Evolutionary conservation across 2,113 vertebrate genomes (phyloP).

Genomic region (Cercopithecus mona): DNA sequence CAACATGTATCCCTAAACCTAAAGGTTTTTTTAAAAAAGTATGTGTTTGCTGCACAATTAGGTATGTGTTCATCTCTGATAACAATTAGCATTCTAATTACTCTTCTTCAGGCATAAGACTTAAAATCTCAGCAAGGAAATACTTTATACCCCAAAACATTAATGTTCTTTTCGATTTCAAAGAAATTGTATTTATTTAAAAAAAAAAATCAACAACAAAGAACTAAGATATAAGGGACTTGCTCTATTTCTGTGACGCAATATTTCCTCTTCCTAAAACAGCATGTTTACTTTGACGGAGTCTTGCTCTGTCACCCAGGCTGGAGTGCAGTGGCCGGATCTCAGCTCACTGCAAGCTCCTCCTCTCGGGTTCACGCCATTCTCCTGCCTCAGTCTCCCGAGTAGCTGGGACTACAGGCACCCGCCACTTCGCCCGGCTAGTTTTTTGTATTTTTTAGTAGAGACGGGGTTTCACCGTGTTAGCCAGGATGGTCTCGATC

Average conservation of each 20-base stretch:
- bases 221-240: neutral
- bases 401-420: no score
- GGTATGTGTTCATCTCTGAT: neutral
- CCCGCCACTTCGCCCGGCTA: no score
- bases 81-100: constrained; percentile 46
- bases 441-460: no score
- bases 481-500: no score
- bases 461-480: no score
- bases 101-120: neutral
- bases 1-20: no score
- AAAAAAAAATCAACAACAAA: neutral
- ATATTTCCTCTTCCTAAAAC: constrained; percentile 31
- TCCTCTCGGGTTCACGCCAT: no score
- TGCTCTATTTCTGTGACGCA: constrained; percentile 21
- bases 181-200: constrained; percentile 17
- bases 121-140: constrained; percentile 44
- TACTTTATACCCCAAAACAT: constrained; percentile 5
- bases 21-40: neutral
- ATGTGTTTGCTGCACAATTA: constrained; percentile 18
- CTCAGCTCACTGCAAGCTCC: no score
- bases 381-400: no score
- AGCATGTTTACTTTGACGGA: neutral
- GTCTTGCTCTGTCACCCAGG: no score
- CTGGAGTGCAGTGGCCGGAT: no score
- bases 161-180: constrained; percentile 36